Conservation (phyloP, 2,888 invertebrate species). For the Leucophenga maculata region DNA sequence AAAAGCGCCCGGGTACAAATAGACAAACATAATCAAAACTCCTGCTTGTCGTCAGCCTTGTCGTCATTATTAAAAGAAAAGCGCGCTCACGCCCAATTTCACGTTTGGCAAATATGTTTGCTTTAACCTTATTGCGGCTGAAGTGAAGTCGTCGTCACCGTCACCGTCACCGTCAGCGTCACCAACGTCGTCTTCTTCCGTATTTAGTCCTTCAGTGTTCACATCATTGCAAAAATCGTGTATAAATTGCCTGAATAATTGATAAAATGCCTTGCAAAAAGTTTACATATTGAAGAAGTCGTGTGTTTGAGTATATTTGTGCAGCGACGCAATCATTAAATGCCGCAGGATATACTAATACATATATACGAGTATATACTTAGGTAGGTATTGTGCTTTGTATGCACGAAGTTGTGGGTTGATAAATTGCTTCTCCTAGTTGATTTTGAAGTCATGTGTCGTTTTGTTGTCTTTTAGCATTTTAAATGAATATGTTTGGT, state of each 20-base stretch:
- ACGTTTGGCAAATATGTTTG: conserved; percentile 59
- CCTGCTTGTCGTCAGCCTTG: neutral
- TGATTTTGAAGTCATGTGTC: conserved; percentile 35
- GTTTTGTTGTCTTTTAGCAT: conserved; percentile 54
- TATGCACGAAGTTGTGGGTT: neutral
- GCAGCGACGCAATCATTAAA: conserved; percentile 50
- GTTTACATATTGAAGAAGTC: conserved; percentile 27
- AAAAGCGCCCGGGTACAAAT: conserved; percentile 44
- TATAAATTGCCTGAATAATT: conserved; percentile 60
- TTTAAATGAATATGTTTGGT: conserved; percentile 50
- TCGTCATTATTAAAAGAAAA: neutral
- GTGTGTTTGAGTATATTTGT: conserved; percentile 29
- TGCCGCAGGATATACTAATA: conserved; percentile 48
- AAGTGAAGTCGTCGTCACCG: neutral
- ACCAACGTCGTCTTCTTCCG: conserved; percentile 29
- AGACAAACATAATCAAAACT: conserved; percentile 64
- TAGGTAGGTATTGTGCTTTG: neutral
- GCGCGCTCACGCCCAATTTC: conserved; percentile 59
- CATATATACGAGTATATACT: conserved; percentile 32
- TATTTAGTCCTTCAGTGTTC: no score
- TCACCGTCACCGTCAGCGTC: conserved; percentile 31
- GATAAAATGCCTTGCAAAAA: conserved; percentile 44
- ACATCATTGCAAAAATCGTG: conserved; percentile 51
- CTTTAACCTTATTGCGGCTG: conserved; percentile 28
- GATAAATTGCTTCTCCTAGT: neutral